Evolutionary conservation across 2,888 invertebrate genomes (phyloP).

Genomic region (Phengaris alcon): DNA sequence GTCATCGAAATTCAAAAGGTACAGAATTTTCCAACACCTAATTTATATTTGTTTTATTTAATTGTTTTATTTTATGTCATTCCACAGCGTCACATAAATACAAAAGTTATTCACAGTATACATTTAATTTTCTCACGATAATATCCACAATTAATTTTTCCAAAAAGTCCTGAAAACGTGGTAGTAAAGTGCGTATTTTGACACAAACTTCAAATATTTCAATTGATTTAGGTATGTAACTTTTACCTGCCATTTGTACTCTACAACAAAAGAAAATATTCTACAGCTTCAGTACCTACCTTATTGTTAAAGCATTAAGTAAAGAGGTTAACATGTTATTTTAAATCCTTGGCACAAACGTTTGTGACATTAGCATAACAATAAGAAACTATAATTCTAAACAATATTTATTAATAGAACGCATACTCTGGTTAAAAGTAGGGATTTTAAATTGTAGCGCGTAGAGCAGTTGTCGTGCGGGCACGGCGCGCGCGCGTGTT

Average conservation of each 20-base stretch:
- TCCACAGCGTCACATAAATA: not conserved
- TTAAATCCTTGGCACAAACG: slow-evolving; percentile 17
- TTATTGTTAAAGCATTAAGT: not conserved
- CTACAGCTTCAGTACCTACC: not conserved
- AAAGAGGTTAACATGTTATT: slow-evolving; percentile 9
- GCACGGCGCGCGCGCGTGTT: slow-evolving; percentile 60
- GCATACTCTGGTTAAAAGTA: slow-evolving; percentile 44
- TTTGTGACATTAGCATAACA: slow-evolving; percentile 20
- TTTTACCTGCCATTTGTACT: too few species aligned
- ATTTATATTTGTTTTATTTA: too few species aligned
- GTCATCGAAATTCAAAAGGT: too few species aligned
- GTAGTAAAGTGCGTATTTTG: not conserved
- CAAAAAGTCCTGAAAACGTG: not conserved
- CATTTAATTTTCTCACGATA: not conserved
- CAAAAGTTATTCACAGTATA: not conserved
- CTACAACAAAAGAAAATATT: not conserved
- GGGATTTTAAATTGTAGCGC: slow-evolving; percentile 39
- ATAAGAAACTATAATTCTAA: slow-evolving; percentile 29
- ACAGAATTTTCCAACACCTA: too few species aligned
- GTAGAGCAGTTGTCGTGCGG: slow-evolving; percentile 47
- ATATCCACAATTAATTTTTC: not conserved
- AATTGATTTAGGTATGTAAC: not conserved
- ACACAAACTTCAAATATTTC: not conserved
- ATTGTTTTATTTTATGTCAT: not conserved
- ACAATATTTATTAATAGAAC: slow-evolving; percentile 62